A percentile compares a stretch with the other conserved stretches of the same genome.
Evolutionary conservation across 2,888 invertebrate genomes (phyloP).

Genomic region (Epinotia demarniana): DNA sequence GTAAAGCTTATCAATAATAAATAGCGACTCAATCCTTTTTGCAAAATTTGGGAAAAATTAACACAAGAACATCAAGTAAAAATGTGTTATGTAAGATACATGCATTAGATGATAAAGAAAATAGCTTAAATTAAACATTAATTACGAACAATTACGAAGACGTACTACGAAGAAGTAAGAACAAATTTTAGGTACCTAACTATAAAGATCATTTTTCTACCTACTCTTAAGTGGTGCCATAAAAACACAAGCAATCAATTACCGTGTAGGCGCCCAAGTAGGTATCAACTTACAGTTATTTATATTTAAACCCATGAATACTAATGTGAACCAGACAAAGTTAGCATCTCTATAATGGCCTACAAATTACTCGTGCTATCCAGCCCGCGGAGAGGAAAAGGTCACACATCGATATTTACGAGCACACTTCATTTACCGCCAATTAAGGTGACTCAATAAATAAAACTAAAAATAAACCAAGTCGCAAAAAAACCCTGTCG

Average conservation of each 20-base stretch:
- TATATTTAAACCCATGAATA: conserved; percentile 27
- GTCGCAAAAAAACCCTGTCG: conserved; percentile 76
- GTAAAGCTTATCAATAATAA: too few species aligned
- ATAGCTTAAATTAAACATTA: too few species aligned
- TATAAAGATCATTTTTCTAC: background rate
- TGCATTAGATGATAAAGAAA: too few species aligned
- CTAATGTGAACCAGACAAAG: conserved; percentile 45
- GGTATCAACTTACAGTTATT: conserved; percentile 3
- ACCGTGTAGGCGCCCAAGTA: background rate
- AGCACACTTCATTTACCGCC: conserved; percentile 67
- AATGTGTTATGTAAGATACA: too few species aligned
- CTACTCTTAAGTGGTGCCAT: background rate
- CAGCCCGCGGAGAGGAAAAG: conserved; percentile 59
- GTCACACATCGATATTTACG: conserved; percentile 64
- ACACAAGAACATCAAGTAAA: too few species aligned
- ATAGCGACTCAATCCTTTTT: too few species aligned
- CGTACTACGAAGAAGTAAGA: background rate
- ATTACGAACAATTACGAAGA: too few species aligned
- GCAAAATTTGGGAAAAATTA: too few species aligned
- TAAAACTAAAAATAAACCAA: conserved; percentile 71
- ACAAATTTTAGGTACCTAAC: background rate
- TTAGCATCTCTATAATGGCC: conserved; percentile 33
- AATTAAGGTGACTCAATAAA: conserved; percentile 77
- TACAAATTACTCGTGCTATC: conserved; percentile 50
- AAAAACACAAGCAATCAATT: conserved; percentile 13